These are phyloP conservation scores for Aporophyla nigra DNA, from an alignment of 2,888 invertebrate species.

Conservation along the genomic window DNA sequence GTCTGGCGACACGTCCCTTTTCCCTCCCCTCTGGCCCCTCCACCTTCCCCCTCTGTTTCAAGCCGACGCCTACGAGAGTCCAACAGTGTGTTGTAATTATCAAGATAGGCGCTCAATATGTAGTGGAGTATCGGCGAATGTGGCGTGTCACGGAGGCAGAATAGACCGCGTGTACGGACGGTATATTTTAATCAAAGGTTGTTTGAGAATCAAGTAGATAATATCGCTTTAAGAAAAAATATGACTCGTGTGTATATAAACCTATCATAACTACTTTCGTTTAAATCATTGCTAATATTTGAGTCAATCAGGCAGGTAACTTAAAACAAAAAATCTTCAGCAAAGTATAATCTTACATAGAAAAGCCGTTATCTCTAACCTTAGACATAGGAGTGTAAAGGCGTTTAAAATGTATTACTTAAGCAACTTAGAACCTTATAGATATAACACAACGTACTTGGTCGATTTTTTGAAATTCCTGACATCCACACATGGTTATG, in stretches of 20 bases:
- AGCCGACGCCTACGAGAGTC: constrained; percentile 58
- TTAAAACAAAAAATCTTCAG: too few species aligned
- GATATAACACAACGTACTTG: not conserved
- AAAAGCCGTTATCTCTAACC: not conserved
- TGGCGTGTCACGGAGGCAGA: constrained; percentile 1
- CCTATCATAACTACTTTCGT: not conserved
- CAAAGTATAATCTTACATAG: not conserved
- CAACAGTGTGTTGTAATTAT: constrained; percentile 67
- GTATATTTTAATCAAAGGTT: not conserved
- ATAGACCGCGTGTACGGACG: not conserved
- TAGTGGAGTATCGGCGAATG: constrained; percentile 48
- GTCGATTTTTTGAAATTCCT: not conserved
- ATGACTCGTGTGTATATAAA: too few species aligned
- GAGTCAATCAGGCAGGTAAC: not conserved
- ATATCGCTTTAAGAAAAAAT: not conserved
- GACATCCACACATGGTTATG: too few species aligned
- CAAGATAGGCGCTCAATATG: constrained; percentile 61
- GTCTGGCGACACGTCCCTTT: constrained; percentile 50
- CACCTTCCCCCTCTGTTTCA: constrained; percentile 37
- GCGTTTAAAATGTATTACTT: not conserved
- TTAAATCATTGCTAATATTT: not conserved
- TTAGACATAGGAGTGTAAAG: not conserved
- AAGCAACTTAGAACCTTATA: not conserved
- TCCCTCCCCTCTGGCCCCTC: constrained; percentile 7
- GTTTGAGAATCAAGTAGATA: not conserved